phyloP scores from a whole-genome alignment of 53 echinoderm and acorn worm genomes.

The Stichopus horrens region DNA sequence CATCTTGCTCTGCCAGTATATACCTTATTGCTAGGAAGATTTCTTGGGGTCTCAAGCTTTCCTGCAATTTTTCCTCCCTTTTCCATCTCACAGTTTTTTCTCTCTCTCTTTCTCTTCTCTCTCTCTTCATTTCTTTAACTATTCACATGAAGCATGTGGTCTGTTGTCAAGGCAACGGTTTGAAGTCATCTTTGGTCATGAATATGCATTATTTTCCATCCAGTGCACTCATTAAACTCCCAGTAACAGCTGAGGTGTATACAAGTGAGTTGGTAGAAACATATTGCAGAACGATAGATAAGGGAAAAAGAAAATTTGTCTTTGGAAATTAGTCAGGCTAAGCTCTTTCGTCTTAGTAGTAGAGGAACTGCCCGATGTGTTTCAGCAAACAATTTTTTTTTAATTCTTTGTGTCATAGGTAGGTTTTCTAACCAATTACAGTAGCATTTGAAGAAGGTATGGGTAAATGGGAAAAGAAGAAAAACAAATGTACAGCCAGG shows the following conservation, averaged over 20 bases:
- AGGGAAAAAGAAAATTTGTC: conserved; percentile 16
- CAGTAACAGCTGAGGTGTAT: conserved; percentile 39
- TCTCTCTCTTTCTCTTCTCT: conserved; percentile 19
- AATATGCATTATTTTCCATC: conserved; percentile 47
- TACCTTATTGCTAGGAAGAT: conserved; percentile 41
- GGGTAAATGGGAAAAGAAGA: not conserved
- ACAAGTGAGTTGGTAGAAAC: conserved; percentile 38
- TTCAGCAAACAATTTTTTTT: not conserved
- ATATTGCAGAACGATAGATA: conserved; percentile 41
- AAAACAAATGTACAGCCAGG: not conserved
- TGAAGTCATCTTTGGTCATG: conserved; percentile 51
- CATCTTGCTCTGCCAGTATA: conserved; percentile 36
- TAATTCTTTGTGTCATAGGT: not conserved
- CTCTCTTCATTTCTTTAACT: conserved; percentile 48
- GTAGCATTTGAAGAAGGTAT: not conserved
- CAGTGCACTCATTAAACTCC: conserved; percentile 47
- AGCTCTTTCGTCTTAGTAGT: not conserved
- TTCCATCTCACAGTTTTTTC: conserved; percentile 43
- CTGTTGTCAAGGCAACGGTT: conserved; percentile 38
- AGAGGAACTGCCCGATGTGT: not conserved
- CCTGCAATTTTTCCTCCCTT: conserved; percentile 47
- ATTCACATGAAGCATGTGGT: conserved; percentile 49
- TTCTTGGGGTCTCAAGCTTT: conserved; percentile 43
- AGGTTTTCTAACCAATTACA: not conserved
- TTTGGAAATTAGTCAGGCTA: conserved; percentile 27